phyloP scores from a whole-genome alignment of 2,797 vertebrate genomes.

The Lithobates pipiens region DNA sequence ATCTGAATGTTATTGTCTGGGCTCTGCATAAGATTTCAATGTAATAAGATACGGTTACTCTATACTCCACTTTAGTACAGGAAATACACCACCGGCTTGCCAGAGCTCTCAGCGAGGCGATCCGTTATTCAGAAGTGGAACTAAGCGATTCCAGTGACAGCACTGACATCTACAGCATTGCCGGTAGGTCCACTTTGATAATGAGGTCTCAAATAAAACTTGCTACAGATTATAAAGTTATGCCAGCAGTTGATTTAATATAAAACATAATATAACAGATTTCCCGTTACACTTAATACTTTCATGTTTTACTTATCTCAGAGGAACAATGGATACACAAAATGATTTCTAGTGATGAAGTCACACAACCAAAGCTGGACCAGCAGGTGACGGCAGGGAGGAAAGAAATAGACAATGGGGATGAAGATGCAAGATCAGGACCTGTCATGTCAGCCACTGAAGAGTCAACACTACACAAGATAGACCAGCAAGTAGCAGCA shows the following conservation, averaged over 20 bases:
- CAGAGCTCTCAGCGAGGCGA: conserved; percentile 31
- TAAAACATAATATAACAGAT: neutral
- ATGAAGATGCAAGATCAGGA: too few species aligned
- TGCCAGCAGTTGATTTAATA: too few species aligned
- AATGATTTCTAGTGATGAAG: neutral
- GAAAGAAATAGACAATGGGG: neutral
- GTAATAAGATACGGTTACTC: neutral
- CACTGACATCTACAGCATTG: neutral
- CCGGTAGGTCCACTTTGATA: conserved; percentile 1
- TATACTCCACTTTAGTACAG: conserved; percentile 33
- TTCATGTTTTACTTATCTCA: too few species aligned
- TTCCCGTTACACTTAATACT: neutral
- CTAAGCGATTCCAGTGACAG: conserved; percentile 79
- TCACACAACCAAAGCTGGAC: neutral
- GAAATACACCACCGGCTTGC: conserved; percentile 72
- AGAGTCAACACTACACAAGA: neutral
- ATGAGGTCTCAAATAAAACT: neutral
- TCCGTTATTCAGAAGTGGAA: conserved; percentile 75
- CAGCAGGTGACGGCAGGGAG: conserved; percentile 1
- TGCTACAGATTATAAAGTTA: too few species aligned
- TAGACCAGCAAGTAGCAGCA: conserved; percentile 13
- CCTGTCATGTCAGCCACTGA: neutral
- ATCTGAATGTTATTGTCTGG: neutral
- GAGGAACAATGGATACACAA: too few species aligned
- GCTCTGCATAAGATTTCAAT: neutral